These are phyloP conservation scores for Apis mellifera DNA, from an alignment of 1,140 invertebrate species.

Conservation along the genomic window DNA sequence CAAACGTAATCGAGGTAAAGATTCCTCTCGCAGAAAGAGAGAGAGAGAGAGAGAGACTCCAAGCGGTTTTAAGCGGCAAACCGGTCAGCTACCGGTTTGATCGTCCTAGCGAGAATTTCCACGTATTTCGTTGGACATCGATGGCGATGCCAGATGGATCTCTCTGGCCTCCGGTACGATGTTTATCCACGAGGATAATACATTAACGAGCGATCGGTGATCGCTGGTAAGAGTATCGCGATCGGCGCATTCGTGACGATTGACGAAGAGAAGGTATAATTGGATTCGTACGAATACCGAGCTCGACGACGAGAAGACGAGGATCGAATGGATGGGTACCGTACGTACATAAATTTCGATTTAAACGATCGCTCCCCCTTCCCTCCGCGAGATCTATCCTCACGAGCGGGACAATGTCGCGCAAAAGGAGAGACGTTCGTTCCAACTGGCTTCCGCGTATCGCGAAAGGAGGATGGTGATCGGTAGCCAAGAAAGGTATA, in stretches of 20 bases:
- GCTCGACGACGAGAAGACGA: too few species aligned
- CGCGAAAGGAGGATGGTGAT: constrained; percentile 8
- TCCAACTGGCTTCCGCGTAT: constrained; percentile 4
- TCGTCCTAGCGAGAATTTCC: constrained; percentile 40
- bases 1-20: not conserved
- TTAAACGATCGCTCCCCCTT: not conserved
- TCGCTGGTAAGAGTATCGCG: not conserved
- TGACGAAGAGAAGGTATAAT: constrained; percentile 18
- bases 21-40: not conserved
- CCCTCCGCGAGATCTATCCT: not conserved
- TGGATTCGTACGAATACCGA: constrained; percentile 23
- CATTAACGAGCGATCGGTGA: constrained; percentile 32
- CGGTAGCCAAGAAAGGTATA: constrained; percentile 30
- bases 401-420: not conserved
- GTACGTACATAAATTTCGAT: constrained; percentile 32
- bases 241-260: constrained; percentile 8
- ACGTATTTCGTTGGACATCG: constrained; percentile 22
- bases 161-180: not conserved
- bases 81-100: constrained; percentile 52
- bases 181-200: not conserved
- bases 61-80: constrained; percentile 15
- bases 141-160: not conserved
- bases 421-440: not conserved
- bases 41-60: too few species aligned
- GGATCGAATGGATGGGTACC: not conserved